Conservation (phyloP, 1,140 invertebrate genomes). For the Nixonia krombeini region DNA sequence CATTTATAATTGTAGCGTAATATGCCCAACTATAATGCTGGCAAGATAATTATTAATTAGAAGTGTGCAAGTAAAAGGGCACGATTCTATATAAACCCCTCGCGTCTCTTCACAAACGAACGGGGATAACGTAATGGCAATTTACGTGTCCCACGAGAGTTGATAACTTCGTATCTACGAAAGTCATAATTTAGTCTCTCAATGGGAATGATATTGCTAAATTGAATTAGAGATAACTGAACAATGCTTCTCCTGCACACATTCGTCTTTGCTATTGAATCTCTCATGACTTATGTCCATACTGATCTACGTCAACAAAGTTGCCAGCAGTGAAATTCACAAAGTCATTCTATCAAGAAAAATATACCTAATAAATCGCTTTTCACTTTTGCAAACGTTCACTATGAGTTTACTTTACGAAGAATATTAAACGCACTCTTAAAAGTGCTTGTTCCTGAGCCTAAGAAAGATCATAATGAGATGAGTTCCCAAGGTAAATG, state of each 20-base stretch:
- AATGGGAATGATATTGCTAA: slow-evolving; percentile 69
- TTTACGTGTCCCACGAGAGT: slow-evolving; percentile 70
- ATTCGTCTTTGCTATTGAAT: slow-evolving; percentile 45
- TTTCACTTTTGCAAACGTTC: too few species aligned
- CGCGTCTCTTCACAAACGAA: slow-evolving; percentile 40
- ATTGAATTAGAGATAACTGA: slow-evolving; percentile 71
- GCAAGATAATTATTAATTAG: slow-evolving; percentile 66
- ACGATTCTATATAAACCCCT: slow-evolving; percentile 53
- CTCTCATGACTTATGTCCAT: slow-evolving; percentile 27
- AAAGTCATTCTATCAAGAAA: too few species aligned
- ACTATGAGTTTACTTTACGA: too few species aligned
- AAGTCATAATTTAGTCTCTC: slow-evolving; percentile 71
- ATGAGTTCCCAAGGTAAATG: too few species aligned
- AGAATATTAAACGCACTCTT: too few species aligned
- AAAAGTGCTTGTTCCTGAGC: too few species aligned
- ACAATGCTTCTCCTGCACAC: slow-evolving; percentile 57
- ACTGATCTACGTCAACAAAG: not conserved
- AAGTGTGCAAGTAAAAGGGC: slow-evolving; percentile 46
- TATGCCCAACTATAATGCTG: slow-evolving; percentile 17
- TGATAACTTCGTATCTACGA: slow-evolving; percentile 71
- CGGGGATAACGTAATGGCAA: slow-evolving; percentile 69
- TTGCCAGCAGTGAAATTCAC: too few species aligned
- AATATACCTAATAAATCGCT: too few species aligned
- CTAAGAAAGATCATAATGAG: too few species aligned
- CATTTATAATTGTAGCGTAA: not conserved